Evolutionary conservation across 2,797 vertebrate genomes (phyloP).

Genomic region (Streptopelia turtur): DNA sequence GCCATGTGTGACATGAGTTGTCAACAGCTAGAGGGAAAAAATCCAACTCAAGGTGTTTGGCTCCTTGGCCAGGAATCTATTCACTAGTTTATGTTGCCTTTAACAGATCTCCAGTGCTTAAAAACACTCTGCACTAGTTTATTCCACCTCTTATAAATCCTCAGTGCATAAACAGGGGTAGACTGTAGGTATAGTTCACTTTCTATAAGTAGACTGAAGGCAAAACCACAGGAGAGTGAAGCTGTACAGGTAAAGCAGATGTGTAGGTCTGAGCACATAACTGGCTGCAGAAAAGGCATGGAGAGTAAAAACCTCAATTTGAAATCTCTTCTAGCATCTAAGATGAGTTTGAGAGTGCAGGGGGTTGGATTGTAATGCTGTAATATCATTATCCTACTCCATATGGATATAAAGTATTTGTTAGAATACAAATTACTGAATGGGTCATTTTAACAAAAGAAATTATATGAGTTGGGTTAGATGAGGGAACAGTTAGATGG

Average conservation of each 20-base stretch:
- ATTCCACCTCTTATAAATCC: neutral
- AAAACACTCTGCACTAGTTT: no score
- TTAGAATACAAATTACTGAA: neutral
- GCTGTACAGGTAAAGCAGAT: neutral
- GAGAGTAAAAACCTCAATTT: neutral
- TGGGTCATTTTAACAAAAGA: neutral
- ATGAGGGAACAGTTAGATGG: no score
- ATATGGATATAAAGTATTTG: neutral
- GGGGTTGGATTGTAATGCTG: neutral
- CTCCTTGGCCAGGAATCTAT: neutral
- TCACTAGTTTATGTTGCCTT: neutral
- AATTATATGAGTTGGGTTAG: neutral
- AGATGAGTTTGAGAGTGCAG: neutral
- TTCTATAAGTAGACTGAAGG: neutral
- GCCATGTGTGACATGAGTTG: neutral
- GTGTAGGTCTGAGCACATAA: neutral
- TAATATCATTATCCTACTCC: neutral
- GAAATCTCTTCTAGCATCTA: neutral
- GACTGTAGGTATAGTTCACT: neutral
- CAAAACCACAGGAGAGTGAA: neutral
- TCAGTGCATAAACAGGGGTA: neutral
- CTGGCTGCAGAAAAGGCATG: neutral
- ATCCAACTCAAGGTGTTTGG: neutral
- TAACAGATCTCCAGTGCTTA: neutral
- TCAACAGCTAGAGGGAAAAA: neutral